Conservation (phyloP, 2,797 vertebrate species). For the Cygnus olor region DNA sequence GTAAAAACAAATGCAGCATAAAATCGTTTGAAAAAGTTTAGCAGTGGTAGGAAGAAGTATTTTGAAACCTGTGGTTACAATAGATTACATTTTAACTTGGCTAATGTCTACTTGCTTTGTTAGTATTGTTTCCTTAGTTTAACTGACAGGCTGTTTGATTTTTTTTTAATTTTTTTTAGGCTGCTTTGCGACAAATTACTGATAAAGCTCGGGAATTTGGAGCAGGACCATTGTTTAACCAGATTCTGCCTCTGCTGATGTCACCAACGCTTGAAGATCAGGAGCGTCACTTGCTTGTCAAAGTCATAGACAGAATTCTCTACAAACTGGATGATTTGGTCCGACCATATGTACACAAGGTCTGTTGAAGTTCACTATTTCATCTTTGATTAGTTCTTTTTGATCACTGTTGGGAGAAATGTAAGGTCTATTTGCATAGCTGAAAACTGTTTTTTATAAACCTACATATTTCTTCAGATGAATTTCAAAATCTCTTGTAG, state of each 20-base stretch:
- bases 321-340: conserved; percentile 99
- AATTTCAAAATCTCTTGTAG: not conserved
- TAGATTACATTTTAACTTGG: not conserved
- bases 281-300: conserved; percentile 96
- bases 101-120: not conserved
- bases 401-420: not conserved
- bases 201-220: conserved; percentile 98
- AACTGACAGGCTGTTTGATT: not conserved
- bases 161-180: conserved; percentile 77
- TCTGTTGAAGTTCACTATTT: conserved; percentile 51
- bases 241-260: conserved; percentile 97
- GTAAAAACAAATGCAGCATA: not conserved
- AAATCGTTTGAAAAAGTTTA: not conserved
- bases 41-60: not conserved
- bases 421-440: not conserved
- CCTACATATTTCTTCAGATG: not conserved
- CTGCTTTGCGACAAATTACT: conserved; percentile 95
- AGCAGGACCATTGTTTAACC: conserved; percentile 96
- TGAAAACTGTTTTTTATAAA: not conserved
- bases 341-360: conserved; percentile 98
- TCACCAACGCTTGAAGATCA: conserved; percentile 98
- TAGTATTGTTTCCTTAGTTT: not conserved
- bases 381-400: not conserved
- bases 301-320: conserved; percentile 98
- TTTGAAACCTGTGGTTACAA: not conserved